Percentiles rank a stretch among this genome's conserved stretches.
phyloP scores from a whole-genome alignment of 2,797 vertebrate genomes.

The Bothrops alternatus region DNA sequence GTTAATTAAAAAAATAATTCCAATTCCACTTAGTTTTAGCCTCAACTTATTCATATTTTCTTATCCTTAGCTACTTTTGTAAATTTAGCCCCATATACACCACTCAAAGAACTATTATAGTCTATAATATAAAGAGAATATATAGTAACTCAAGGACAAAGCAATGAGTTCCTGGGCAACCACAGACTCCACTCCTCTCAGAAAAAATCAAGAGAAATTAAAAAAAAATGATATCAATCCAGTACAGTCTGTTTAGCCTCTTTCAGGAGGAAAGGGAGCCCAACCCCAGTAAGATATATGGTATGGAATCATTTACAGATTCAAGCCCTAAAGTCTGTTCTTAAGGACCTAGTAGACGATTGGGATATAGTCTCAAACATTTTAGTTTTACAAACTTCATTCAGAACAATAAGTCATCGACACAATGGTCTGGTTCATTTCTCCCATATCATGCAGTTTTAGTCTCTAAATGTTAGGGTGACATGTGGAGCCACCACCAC shows the following conservation, averaged over 20 bases:
- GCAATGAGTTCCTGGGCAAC: background rate
- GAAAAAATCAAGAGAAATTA: background rate
- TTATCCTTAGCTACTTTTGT: background rate
- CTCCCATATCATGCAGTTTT: background rate
- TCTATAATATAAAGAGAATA: background rate
- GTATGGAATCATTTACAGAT: background rate
- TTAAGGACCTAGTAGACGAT: background rate
- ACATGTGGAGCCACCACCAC: background rate
- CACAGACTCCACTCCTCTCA: background rate
- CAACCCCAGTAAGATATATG: background rate
- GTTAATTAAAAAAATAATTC: background rate
- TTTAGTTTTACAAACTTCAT: background rate
- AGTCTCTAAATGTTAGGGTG: background rate
- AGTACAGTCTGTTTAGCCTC: background rate
- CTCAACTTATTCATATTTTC: background rate
- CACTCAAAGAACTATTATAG: background rate
- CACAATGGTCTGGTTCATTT: background rate
- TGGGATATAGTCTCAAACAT: background rate
- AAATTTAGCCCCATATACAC: background rate
- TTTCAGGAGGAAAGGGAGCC: background rate
- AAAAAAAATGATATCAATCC: background rate
- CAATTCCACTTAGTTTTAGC: background rate
- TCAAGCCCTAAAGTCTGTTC: background rate
- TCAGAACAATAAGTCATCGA: background rate
- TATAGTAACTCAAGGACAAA: background rate